A percentile compares a stretch with the other conserved stretches of the same genome.
Evolutionary conservation across 2,797 vertebrate species (phyloP).

Genomic region (Notoglanidium macrostoma): DNA sequence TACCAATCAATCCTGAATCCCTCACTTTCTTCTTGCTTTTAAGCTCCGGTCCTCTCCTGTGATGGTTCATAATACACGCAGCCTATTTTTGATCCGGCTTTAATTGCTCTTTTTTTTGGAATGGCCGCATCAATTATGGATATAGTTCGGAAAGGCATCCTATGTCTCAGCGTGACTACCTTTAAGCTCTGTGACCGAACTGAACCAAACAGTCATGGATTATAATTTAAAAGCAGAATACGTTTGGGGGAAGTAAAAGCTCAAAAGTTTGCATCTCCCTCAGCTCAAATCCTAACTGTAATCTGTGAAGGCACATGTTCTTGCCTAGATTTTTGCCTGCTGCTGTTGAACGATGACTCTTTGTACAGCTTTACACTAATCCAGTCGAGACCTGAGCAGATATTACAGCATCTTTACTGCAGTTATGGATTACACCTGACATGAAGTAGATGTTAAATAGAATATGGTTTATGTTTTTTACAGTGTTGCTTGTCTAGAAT

Average conservation of each 20-base stretch:
- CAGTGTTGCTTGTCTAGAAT: too few species aligned
- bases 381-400: neutral
- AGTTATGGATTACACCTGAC: neutral
- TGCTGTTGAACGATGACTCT: neutral
- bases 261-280: neutral
- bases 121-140: constrained; percentile 68
- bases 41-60: constrained; percentile 46
- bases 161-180: constrained; percentile 25
- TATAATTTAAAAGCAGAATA: neutral
- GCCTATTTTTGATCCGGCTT: constrained; percentile 60
- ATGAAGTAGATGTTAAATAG: neutral
- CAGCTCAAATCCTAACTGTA: neutral
- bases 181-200: constrained; percentile 18
- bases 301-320: neutral
- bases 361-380: neutral
- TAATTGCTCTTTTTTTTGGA: constrained; percentile 59
- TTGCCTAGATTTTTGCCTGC: neutral
- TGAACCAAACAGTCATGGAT: neutral
- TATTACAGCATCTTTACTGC: neutral
- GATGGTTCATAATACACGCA: constrained; percentile 48
- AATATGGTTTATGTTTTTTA: neutral
- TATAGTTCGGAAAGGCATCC: constrained; percentile 47
- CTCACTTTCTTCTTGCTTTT: constrained; percentile 28
- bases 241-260: neutral
- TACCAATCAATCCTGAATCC: constrained; percentile 49